Percentiles rank a stretch among this genome's conserved stretches.
Evolutionary conservation across 2,113 vertebrate genomes (phyloP).

Genomic region (Mungos mungo): DNA sequence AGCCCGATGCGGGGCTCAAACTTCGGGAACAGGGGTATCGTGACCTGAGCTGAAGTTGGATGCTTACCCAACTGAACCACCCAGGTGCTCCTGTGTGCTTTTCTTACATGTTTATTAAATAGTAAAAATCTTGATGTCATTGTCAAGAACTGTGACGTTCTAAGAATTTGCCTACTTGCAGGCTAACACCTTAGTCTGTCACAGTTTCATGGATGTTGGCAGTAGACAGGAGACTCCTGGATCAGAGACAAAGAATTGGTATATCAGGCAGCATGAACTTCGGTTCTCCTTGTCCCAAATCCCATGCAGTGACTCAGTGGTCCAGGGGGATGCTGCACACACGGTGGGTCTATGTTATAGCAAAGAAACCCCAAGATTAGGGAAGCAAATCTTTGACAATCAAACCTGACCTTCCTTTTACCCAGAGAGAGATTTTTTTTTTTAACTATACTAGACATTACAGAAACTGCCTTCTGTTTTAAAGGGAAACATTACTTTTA

Average conservation of each 20-base stretch:
- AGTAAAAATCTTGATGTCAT: not conserved
- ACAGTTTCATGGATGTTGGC: not conserved
- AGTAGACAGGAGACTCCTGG: not conserved
- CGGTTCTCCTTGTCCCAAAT: not conserved
- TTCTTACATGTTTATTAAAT: constrained; percentile 24
- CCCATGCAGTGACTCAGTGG: not conserved
- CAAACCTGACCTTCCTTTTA: not conserved
- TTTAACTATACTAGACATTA: not conserved
- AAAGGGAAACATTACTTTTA: not conserved
- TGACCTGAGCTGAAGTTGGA: no score
- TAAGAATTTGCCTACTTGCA: not conserved
- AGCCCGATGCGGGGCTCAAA: no score
- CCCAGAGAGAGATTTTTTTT: not conserved
- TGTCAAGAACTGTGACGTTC: not conserved
- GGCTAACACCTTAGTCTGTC: not conserved
- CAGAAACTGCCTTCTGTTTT: not conserved
- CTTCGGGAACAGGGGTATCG: no score
- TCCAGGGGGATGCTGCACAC: not conserved
- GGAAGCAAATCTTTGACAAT: not conserved
- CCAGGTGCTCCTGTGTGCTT: not conserved
- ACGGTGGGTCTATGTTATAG: not conserved
- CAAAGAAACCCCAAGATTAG: not conserved
- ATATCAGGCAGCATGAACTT: not conserved
- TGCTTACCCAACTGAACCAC: no score
- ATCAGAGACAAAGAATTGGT: not conserved